Conservation (phyloP, 92 coral and sea anemone genomes). For the Heliopora coerulea region DNA sequence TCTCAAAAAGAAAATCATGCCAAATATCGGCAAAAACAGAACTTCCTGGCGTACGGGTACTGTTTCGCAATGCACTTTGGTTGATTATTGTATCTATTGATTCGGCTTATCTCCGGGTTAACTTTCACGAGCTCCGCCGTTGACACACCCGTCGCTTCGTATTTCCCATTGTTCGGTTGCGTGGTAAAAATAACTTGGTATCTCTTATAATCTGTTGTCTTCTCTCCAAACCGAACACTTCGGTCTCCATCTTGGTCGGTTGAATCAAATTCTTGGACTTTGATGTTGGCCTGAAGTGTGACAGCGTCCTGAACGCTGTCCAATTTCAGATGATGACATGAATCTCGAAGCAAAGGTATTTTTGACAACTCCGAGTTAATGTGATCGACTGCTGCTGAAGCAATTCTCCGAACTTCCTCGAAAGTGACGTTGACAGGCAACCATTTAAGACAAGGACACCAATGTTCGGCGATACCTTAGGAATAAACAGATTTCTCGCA, state of each 20-base stretch:
- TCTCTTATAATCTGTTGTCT: constrained; percentile 60
- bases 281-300: constrained; percentile 58
- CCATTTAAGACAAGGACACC: constrained; percentile 93
- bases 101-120: constrained; percentile 80
- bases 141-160: constrained; percentile 64
- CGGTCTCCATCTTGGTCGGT: constrained; percentile 78
- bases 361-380: constrained; percentile 58
- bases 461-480: constrained; percentile 82
- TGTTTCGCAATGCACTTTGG: constrained; percentile 64
- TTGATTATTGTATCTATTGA: constrained; percentile 75
- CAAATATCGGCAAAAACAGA: constrained; percentile 63
- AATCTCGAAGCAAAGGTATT: constrained; percentile 31
- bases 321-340: constrained; percentile 54
- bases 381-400: constrained; percentile 57
- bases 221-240: constrained; percentile 54
- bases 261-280: constrained; percentile 56
- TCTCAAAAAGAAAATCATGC: no score
- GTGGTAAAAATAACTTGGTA: constrained; percentile 73
- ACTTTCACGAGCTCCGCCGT: constrained; percentile 44
- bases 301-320: constrained; percentile 57
- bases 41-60: constrained; percentile 72
- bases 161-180: constrained; percentile 65
- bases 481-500: no score
- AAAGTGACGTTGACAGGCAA: constrained; percentile 47
- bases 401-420: constrained; percentile 44